These are phyloP conservation scores for Actinopyga echinites DNA, from an alignment of 53 echinoderm and acorn worm genomes.

Conservation along the genomic window DNA sequence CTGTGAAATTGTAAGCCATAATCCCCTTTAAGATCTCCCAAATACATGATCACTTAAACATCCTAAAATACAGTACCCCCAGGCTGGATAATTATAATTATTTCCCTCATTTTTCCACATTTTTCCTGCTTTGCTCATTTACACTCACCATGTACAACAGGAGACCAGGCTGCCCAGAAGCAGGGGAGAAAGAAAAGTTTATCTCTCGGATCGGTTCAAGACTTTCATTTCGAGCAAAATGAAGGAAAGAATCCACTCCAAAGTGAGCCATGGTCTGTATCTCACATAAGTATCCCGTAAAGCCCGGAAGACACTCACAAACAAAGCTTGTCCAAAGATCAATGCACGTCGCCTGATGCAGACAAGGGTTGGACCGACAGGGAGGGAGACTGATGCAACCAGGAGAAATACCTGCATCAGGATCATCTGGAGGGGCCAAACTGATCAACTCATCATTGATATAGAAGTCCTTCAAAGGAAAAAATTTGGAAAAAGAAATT, in stretches of 20 bases:
- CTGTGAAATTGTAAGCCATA: too few species aligned
- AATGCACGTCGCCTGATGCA: slow-evolving; percentile 74
- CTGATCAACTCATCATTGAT: slow-evolving; percentile 17
- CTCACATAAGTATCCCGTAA: slow-evolving; percentile 71
- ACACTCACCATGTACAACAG: slow-evolving; percentile 86
- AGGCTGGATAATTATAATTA: too few species aligned
- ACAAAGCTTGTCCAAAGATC: slow-evolving; percentile 80
- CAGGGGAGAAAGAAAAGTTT: slow-evolving; percentile 73
- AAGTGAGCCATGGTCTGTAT: slow-evolving; percentile 88
- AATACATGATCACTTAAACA: too few species aligned
- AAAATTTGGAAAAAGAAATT: not conserved
- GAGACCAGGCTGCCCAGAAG: slow-evolving; percentile 69
- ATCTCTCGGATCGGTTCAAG: slow-evolving; percentile 50
- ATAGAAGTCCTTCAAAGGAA: slow-evolving; percentile 5
- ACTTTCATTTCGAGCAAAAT: slow-evolving; percentile 60
- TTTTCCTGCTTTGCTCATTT: not conserved
- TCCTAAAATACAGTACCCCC: too few species aligned
- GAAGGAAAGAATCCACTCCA: slow-evolving; percentile 63
- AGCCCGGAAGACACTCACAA: slow-evolving; percentile 80
- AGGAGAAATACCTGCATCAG: slow-evolving; percentile 42
- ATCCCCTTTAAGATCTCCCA: too few species aligned
- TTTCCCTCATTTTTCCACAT: too few species aligned
- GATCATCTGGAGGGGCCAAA: slow-evolving; percentile 16
- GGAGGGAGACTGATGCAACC: slow-evolving; percentile 70
- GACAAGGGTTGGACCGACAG: slow-evolving; percentile 76